These are phyloP conservation scores for Steromphala cineraria DNA, from an alignment of 2,888 invertebrate genomes.

Conservation along the genomic window DNA sequence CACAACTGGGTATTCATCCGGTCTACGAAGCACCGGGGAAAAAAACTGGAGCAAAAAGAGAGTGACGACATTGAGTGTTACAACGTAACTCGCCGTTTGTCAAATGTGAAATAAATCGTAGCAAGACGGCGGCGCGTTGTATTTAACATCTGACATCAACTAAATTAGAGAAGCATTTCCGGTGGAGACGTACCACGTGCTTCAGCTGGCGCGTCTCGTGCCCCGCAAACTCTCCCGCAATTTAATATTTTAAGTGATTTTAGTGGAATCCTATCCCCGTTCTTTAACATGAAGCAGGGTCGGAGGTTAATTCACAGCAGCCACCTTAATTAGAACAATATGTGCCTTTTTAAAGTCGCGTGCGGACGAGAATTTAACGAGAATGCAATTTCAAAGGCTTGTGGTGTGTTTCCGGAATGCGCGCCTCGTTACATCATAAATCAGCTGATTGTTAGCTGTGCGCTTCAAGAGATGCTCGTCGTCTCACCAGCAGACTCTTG, in stretches of 20 bases:
- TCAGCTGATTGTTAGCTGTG: background rate
- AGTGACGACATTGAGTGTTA: background rate
- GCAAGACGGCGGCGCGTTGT: background rate
- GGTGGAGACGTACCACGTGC: background rate
- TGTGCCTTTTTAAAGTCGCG: slow-evolving; percentile 3
- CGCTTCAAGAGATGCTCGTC: too few species aligned
- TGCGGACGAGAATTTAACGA: slow-evolving; percentile 8
- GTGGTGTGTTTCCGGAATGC: background rate
- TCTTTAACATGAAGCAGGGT: background rate
- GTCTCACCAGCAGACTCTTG: too few species aligned
- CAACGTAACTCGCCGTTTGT: slow-evolving; percentile 1
- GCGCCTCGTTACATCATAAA: background rate
- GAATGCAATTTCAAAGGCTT: slow-evolving; percentile 5
- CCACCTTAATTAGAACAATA: slow-evolving; percentile 4
- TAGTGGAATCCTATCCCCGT: background rate
- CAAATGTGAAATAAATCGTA: slow-evolving; percentile 2
- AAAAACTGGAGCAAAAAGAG: too few species aligned
- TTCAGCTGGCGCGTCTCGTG: background rate
- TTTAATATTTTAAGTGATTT: slow-evolving; percentile 10
- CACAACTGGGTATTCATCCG: too few species aligned
- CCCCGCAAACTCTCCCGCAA: background rate
- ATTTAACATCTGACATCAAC: slow-evolving; percentile 8
- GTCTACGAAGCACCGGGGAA: too few species aligned
- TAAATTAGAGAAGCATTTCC: slow-evolving; percentile 2
- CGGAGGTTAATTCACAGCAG: background rate